Conservation (phyloP, 1,140 invertebrate genomes). For the Drosophila parabipectinata region DNA sequence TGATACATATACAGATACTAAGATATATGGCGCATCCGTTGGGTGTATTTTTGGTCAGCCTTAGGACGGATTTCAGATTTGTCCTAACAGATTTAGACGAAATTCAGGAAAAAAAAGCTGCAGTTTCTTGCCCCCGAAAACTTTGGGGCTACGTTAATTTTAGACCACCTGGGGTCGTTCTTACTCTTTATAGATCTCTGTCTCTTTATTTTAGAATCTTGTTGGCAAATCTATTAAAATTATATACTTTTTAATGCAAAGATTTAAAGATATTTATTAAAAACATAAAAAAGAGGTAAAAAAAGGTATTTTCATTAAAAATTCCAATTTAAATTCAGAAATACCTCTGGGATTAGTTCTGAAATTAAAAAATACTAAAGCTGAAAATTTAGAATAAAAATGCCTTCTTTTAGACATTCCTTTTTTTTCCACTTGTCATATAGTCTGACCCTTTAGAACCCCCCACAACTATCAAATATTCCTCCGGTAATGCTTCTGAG, state of each 20-base stretch:
- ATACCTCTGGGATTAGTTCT: too few relatives aligned
- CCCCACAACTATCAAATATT: too few relatives aligned
- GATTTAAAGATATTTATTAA: too few relatives aligned
- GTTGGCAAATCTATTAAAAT: neutral
- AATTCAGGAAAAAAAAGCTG: constrained; percentile 27
- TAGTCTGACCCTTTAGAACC: neutral
- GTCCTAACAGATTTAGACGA: constrained; percentile 45
- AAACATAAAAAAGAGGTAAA: too few relatives aligned
- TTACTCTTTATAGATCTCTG: constrained; percentile 6
- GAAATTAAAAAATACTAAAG: too few relatives aligned
- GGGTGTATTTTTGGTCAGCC: constrained; percentile 66
- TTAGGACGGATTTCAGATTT: constrained; percentile 31
- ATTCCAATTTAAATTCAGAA: too few relatives aligned
- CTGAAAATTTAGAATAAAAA: too few relatives aligned
- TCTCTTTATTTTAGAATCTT: neutral
- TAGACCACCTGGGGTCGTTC: constrained; percentile 62
- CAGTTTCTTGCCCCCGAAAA: constrained; percentile 61
- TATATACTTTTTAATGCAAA: neutral
- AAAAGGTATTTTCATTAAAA: too few relatives aligned
- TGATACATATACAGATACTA: neutral
- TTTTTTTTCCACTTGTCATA: too few relatives aligned
- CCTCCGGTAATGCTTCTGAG: neutral
- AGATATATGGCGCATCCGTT: constrained; percentile 10
- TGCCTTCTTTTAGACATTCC: neutral
- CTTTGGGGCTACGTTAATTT: constrained; percentile 54